Evolutionary conservation across 1,140 invertebrate species (phyloP), one percentile per base, ranked within the genome.

Genomic region (Conopomorpha cramerella): DNA sequence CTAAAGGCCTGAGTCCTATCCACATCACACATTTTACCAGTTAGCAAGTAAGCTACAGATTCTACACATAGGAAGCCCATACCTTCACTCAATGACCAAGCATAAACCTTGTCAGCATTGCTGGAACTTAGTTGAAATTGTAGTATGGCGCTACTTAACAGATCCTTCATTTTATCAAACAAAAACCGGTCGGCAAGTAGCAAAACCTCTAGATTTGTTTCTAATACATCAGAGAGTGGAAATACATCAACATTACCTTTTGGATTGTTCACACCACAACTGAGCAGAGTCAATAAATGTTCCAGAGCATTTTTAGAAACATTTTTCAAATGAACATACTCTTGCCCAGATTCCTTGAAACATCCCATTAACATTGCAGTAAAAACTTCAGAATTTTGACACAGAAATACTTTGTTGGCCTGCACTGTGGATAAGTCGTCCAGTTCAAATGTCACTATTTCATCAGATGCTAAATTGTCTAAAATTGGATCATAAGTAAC

Each of bases 301-400:
- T 80, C 64, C 1, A 88, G 53, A 1, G 81, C 78, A 8, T 76
- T 70, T 39, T 76, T 80, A 0, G 81, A 73, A 0, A 83, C 82
- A 36, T 86, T 79, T 46, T 71, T 76, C 1, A 87, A 39, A 8
- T 65, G 59, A 0, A 87, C 78, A 36, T 64, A 64, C 26, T 73
- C 76, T 49, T 87, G 80, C 7, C 65, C 64, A 0, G 84, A 84
- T 52, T 89, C 87, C 17, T 79, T 82, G 50, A 88, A 89, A 14
- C 76, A 67, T 1, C 86, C 86, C 40, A 81, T 79, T 1, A 89
- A 63, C 81, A 89, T 83, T 0, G 82, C 82, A 10, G 76, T 80
- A 42, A 89, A 89, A 19, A 80, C 82, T 35, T 85, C 84, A 0
- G 85, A 87, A 41, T 82, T 79, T 39, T 82, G 68, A 39, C 81